Evolutionary conservation across 2,888 invertebrate species (phyloP).

Genomic region (Nysson spinosus): DNA sequence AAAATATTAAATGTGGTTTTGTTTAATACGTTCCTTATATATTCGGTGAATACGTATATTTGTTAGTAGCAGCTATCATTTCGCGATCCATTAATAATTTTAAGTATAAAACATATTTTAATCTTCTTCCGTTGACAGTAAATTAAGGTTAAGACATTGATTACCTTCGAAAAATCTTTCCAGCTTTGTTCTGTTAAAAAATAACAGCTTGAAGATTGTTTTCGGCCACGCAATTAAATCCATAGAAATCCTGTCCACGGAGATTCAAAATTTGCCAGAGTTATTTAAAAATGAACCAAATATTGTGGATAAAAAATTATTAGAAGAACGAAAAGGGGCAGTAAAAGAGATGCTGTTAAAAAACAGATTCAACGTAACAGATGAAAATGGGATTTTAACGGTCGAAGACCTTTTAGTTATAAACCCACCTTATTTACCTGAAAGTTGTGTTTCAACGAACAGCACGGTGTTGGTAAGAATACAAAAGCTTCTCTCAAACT

Average conservation of each 20-base stretch:
- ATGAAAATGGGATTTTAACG: conserved; percentile 64
- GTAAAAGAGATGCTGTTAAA: conserved; percentile 63
- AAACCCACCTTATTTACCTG: conserved; percentile 70
- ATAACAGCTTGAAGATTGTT: conserved; percentile 64
- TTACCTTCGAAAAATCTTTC: conserved; percentile 25
- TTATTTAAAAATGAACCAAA: conserved; percentile 57
- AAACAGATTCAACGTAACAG: conserved; percentile 70
- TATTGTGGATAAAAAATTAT: conserved; percentile 38
- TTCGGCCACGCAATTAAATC: conserved; percentile 67
- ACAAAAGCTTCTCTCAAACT: conserved; percentile 56
- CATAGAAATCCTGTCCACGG: conserved; percentile 60
- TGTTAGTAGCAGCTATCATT: not conserved
- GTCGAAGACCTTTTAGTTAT: conserved; percentile 68
- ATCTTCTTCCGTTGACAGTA: not conserved
- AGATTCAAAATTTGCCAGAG: conserved; percentile 57
- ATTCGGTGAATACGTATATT: not conserved
- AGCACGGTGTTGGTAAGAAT: conserved; percentile 70
- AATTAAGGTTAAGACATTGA: not conserved
- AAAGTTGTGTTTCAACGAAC: conserved; percentile 69
- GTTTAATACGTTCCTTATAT: not conserved
- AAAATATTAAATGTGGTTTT: not conserved
- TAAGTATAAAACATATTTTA: not conserved
- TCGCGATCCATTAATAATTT: no score
- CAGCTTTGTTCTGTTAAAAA: conserved; percentile 69
- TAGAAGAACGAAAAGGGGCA: conserved; percentile 58